Conservation (phyloP, 2,888 invertebrate genomes). For the Micoletzkya japonica region DNA sequence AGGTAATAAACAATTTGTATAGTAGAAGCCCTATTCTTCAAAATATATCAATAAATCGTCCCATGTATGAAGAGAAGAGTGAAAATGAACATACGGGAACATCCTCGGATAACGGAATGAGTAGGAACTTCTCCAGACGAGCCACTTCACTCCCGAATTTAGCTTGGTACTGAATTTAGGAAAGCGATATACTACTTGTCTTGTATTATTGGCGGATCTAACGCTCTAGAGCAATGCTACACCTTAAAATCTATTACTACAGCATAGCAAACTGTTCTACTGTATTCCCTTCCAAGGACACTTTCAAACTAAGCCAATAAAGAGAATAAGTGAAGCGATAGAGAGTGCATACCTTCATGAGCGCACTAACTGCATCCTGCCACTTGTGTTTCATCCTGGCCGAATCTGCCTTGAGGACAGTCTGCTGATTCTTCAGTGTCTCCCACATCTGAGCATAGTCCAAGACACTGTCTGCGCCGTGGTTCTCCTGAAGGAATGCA, state of each 20-base stretch:
- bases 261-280: background rate
- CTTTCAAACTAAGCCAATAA: background rate
- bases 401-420: background rate
- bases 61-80: no score
- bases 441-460: conserved; percentile 2
- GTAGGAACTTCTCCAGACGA: conserved; percentile 14
- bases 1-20: no score
- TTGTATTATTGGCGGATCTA: no score
- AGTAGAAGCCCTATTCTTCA: no score
- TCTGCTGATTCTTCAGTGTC: conserved; percentile 9
- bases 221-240: background rate
- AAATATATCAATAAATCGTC: no score
- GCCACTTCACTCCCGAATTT: conserved; percentile 15
- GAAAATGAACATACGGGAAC: no score
- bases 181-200: no score
- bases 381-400: conserved; percentile 22
- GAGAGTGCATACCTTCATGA: background rate
- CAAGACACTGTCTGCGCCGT: conserved; percentile 3
- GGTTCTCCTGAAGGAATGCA: no score
- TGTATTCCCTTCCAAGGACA: background rate
- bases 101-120: conserved; percentile 14
- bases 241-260: background rate
- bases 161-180: conserved; percentile 1
- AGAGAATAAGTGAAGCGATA: background rate
- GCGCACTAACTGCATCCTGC: conserved; percentile 7